Evolutionary conservation across 2,888 invertebrate species (phyloP).

Genomic region (Nasonia oneida): DNA sequence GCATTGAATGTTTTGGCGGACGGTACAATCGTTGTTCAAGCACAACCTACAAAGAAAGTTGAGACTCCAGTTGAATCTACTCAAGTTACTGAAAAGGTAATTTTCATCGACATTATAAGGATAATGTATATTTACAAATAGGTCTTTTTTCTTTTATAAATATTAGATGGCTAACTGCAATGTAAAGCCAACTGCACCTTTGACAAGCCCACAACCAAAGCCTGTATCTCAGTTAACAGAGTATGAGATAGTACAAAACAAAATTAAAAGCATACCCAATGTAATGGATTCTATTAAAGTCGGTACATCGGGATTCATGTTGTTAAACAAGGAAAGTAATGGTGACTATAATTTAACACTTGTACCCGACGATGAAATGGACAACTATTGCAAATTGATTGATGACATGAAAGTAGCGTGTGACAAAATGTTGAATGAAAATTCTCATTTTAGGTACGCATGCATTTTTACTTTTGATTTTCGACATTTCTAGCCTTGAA

Average conservation of each 20-base stretch:
- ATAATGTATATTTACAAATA: not conserved
- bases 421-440: not conserved
- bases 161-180: constrained; percentile 30
- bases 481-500: not conserved
- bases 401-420: constrained; percentile 62
- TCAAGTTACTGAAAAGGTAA: not conserved
- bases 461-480: constrained; percentile 20
- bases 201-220: not conserved
- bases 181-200: not conserved
- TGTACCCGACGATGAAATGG: constrained; percentile 21
- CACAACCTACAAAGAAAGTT: not conserved
- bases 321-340: constrained; percentile 56
- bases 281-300: constrained; percentile 53
- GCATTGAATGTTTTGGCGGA: constrained; percentile 30
- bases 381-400: constrained; percentile 60
- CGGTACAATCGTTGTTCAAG: constrained; percentile 47
- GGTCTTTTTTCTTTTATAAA: not conserved
- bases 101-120: not conserved
- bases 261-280: constrained; percentile 20
- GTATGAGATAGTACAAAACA: not conserved
- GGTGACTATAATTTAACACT: constrained; percentile 65
- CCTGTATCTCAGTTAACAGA: not conserved
- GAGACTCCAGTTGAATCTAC: not conserved
- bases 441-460: constrained; percentile 60
- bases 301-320: constrained; percentile 54